Percentiles rank a stretch among this genome's conserved stretches.
phyloP scores from a whole-genome alignment of 2,888 invertebrate genomes.

The Hirudinaria manillensis region DNA sequence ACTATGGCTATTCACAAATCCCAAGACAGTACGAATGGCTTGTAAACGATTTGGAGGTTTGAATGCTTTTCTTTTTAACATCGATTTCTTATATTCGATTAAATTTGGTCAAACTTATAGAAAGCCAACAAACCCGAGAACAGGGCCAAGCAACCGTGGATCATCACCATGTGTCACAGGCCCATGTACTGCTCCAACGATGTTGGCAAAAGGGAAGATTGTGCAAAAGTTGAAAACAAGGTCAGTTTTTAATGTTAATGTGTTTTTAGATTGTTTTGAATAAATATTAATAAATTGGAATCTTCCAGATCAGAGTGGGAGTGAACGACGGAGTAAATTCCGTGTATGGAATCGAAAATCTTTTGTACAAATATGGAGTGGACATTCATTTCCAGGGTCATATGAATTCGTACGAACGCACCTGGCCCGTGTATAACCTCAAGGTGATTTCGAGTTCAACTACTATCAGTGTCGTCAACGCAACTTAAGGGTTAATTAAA shows the following conservation, averaged over 20 bases:
- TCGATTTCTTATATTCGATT: no score
- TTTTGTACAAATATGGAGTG: slow-evolving; percentile 81
- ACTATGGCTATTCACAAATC: slow-evolving; percentile 72
- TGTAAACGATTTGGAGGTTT: slow-evolving; percentile 66
- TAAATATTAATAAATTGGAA: neutral
- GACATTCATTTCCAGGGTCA: slow-evolving; percentile 93
- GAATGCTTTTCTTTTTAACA: no score
- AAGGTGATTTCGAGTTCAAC: slow-evolving; percentile 45
- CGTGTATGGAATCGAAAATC: slow-evolving; percentile 63
- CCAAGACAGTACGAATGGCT: slow-evolving; percentile 67
- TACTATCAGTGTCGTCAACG: neutral
- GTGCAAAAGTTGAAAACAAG: slow-evolving; percentile 14
- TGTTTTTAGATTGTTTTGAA: neutral
- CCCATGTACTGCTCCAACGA: slow-evolving; percentile 61
- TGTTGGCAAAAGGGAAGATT: slow-evolving; percentile 36
- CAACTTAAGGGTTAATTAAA: neutral
- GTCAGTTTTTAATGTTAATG: neutral
- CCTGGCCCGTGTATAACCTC: slow-evolving; percentile 87
- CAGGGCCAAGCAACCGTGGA: slow-evolving; percentile 51
- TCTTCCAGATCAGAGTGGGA: slow-evolving; percentile 32
- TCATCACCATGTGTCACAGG: slow-evolving; percentile 53
- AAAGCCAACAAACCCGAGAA: slow-evolving; percentile 43
- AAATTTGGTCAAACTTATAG: neutral
- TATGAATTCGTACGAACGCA: slow-evolving; percentile 91
- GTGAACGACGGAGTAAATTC: slow-evolving; percentile 18